Evolutionary conservation across 2,888 invertebrate genomes (phyloP).

Genomic region (Agonopterix heracliana): DNA sequence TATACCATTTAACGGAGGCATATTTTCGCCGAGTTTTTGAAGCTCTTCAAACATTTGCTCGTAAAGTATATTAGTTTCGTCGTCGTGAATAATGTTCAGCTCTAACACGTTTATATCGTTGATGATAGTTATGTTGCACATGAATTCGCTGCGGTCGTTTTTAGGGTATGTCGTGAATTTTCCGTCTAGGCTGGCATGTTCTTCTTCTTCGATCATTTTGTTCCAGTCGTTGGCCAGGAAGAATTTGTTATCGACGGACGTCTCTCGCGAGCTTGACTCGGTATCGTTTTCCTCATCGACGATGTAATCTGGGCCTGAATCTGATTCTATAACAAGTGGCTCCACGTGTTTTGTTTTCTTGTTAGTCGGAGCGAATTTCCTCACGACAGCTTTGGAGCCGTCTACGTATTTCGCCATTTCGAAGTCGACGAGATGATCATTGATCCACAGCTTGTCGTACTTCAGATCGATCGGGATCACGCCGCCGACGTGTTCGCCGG

Average conservation of each 20-base stretch:
- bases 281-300: conserved; percentile 35
- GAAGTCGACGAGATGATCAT: conserved; percentile 64
- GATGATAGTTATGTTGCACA: conserved; percentile 48
- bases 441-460: conserved; percentile 56
- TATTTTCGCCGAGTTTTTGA: conserved; percentile 50
- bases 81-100: conserved; percentile 48
- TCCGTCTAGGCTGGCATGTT: conserved; percentile 17
- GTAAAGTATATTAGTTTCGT: conserved; percentile 58
- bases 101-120: conserved; percentile 42
- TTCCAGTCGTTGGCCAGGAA: conserved; percentile 47
- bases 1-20: conserved; percentile 59
- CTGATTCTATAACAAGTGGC: conserved; percentile 23
- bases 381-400: conserved; percentile 41
- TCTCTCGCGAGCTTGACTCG: conserved; percentile 14
- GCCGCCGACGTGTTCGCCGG: conserved; percentile 44
- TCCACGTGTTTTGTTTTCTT: conserved; percentile 10
- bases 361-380: conserved; percentile 31
- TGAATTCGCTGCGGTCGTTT: conserved; percentile 32
- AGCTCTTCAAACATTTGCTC: conserved; percentile 67
- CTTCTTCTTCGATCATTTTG: conserved; percentile 41
- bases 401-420: conserved; percentile 56
- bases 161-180: conserved; percentile 35
- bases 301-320: conserved; percentile 51
- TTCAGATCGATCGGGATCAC: conserved; percentile 49
- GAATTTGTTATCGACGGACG: conserved; percentile 30